phyloP scores from a whole-genome alignment of 2,797 vertebrate species.

The Chaetodon trifasciatus region DNA sequence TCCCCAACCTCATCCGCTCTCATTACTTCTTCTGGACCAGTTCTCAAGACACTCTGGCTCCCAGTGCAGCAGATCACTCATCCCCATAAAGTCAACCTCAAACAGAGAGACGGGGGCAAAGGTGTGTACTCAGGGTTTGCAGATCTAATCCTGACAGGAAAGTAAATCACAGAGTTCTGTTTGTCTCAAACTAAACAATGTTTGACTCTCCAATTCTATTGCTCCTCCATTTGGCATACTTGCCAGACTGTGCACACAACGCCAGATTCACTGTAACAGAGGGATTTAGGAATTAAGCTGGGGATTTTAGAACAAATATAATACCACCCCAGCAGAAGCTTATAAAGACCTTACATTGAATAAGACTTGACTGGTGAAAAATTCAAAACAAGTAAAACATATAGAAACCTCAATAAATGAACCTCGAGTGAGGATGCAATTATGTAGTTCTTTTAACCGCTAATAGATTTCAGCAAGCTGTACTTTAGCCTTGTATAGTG shows the following conservation, averaged over 20 bases:
- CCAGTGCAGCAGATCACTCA: constrained; percentile 61
- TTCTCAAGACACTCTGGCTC: constrained; percentile 53
- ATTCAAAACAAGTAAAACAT: constrained; percentile 40
- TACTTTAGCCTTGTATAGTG: neutral
- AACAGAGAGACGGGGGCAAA: constrained; percentile 60
- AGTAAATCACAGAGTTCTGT: constrained; percentile 59
- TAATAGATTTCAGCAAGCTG: constrained; percentile 52
- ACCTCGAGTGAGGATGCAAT: constrained; percentile 21
- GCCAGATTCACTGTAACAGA: constrained; percentile 73
- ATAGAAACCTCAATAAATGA: constrained; percentile 48
- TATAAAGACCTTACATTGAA: constrained; percentile 67
- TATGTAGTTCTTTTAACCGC: constrained; percentile 28
- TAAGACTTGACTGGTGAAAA: constrained; percentile 56
- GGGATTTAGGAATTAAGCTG: constrained; percentile 79
- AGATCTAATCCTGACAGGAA: constrained; percentile 68
- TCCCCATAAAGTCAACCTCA: constrained; percentile 65
- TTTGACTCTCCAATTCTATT: constrained; percentile 77
- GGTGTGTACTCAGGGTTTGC: constrained; percentile 66
- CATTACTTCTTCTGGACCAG: constrained; percentile 52
- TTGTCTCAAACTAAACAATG: constrained; percentile 69
- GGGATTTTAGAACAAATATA: constrained; percentile 79
- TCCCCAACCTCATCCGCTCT: constrained; percentile 53
- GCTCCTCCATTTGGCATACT: constrained; percentile 70
- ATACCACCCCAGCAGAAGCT: constrained; percentile 73
- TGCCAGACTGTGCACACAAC: constrained; percentile 71